Percentiles rank a stretch among this genome's conserved stretches.
Evolutionary conservation across 1,140 invertebrate genomes (phyloP).

Genomic region (Pseudomyrmex concolor): DNA sequence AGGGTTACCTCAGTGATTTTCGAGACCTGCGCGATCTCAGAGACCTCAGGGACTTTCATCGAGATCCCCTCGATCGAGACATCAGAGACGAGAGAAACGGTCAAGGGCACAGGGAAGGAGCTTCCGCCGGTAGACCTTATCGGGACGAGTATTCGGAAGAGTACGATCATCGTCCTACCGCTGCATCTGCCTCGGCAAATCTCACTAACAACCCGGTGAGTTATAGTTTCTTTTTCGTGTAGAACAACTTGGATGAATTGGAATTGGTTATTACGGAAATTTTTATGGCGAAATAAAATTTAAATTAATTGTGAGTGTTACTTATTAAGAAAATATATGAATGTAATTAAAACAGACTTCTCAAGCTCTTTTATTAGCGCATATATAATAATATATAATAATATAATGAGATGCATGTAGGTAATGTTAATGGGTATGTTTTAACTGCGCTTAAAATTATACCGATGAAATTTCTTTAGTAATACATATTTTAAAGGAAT

Average conservation of each 20-base stretch:
- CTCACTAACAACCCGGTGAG: conserved; percentile 80
- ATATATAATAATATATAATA: too few species aligned
- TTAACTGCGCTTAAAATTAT: too few species aligned
- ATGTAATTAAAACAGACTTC: too few species aligned
- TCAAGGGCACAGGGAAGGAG: conserved; percentile 67
- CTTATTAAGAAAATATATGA: too few species aligned
- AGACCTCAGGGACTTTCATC: conserved; percentile 69
- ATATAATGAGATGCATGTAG: too few species aligned
- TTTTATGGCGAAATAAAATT: too few species aligned
- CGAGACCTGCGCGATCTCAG: conserved; percentile 71
- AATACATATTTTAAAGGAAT: too few species aligned
- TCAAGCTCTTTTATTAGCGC: too few species aligned
- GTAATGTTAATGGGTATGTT: too few species aligned
- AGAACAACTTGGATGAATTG: neutral
- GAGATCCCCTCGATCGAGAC: conserved; percentile 52
- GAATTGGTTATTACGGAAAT: neutral
- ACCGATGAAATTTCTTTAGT: too few species aligned
- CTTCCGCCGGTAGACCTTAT: conserved; percentile 57
- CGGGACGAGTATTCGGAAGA: conserved; percentile 77
- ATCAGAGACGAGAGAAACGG: conserved; percentile 68
- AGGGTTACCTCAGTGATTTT: conserved; percentile 68
- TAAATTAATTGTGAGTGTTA: too few species aligned
- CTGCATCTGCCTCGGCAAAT: conserved; percentile 72
- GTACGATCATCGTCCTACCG: conserved; percentile 76
- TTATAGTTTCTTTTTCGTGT: neutral